A percentile compares a stretch with the other conserved stretches of the same genome.
These are phyloP conservation scores for Lycaon pictus DNA, from an alignment of 2,113 vertebrate genomes.

Conservation along the genomic window DNA sequence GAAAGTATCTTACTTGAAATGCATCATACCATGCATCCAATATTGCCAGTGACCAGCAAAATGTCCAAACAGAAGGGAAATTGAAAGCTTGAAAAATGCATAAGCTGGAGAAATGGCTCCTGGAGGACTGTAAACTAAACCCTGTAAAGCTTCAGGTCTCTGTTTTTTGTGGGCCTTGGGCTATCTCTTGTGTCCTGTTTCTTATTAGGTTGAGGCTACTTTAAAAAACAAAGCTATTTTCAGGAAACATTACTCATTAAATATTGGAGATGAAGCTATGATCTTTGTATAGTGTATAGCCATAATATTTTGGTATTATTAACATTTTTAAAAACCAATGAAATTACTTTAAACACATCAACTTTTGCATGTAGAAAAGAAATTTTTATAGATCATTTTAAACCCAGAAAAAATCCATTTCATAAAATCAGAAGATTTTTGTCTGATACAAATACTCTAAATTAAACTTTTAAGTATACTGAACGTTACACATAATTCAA, in stretches of 20 bases:
- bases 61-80: not conserved
- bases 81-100: not conserved
- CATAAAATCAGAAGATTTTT: not conserved
- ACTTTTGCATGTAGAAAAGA: conserved; percentile 16
- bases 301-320: not conserved
- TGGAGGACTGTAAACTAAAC: not conserved
- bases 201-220: not conserved
- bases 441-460: not conserved
- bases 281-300: not conserved
- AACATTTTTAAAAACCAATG: not conserved
- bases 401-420: not conserved
- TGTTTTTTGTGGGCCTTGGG: not conserved
- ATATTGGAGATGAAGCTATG: conserved; percentile 27
- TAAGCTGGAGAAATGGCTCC: not conserved
- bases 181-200: not conserved
- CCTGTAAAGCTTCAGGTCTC: not conserved
- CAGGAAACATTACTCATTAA: conserved; percentile 7
- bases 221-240: conserved; percentile 35
- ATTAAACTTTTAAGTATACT: conserved; percentile 42
- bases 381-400: conserved; percentile 32
- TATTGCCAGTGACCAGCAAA: not conserved
- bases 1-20: not conserved
- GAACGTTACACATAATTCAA: conserved; percentile 34
- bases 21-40: not conserved
- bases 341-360: conserved; percentile 19